Evolutionary conservation across 2,797 vertebrate species (phyloP), one percentile per base, ranked within the genome.

Genomic region (Xenops minutus): DNA sequence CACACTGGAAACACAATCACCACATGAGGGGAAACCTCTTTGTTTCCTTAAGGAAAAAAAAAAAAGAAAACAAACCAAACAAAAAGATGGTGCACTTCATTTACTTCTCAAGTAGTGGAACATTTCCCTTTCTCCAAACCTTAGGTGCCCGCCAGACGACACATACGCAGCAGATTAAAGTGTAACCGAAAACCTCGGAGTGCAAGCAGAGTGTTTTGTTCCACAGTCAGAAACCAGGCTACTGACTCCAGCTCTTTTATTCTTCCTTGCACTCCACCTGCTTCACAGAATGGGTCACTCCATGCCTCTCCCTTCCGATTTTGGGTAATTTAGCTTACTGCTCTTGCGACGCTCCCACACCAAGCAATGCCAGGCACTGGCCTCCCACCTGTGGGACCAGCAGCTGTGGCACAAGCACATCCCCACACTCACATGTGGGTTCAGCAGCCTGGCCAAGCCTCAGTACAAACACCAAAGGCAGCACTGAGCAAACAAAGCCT

Each of bases 1-100:
- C 51, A 10, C 44, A 20, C 24, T 26, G 26, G 48, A 85, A 64
- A 68, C 7, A 61, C n/a, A 64, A 21, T 2, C 14, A 69, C 10
- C 17, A 21, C 0, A 1, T 7, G 9, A 73, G 8, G 36, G 30
- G 20, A 78, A 71, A 36, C 16, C 3, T 41, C 39, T 37, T 29
- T 21, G 54, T 22, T 61, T 23, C 2, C 30, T 39, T 8, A 12
- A 44, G 43, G 9, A 9, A 43, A 48, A 46, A 49, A 59, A 43
- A 72, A 22, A 16, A 34, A 37, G 13, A 12, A 54, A 75, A 6
- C 3, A 36, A 78, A 32, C 6, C 9, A 46, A 41, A 2, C 6
- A 29, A 41, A 44, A 62, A 36, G 4, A 21, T 7, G 8, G 7
- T 48, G 29, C 24, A n/a, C 37, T 56, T 37, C 36, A 66, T 61